Evolutionary conservation across 2,797 vertebrate species (phyloP), one percentile per base, ranked within the genome.

Genomic region (Sphenopsis melanotis): DNA sequence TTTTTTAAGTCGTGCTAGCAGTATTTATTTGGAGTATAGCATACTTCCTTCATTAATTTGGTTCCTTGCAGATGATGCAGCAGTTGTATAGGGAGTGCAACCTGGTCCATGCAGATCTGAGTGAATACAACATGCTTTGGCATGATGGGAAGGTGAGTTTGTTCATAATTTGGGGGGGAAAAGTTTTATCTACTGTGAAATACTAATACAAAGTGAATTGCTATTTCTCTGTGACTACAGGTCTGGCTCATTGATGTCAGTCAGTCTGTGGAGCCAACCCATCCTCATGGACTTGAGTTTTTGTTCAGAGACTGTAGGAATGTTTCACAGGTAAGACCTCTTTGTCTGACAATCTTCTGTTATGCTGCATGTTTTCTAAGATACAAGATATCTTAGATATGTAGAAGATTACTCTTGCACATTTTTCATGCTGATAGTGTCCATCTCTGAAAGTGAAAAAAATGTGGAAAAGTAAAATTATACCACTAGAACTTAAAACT

Each of bases 91-190:
- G 98, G 11, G 97, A 99, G 64, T 99, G 99, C 93, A 98, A 98
- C 3, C 98, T 99, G 42, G 98, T 99, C 32, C 99, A 99, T 26
- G 99, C 99, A 14, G 99, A 99, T 90, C 98, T 99, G 95, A 99
- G 99, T 87, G 99, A 99, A 97, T 99, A 99, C 95, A 99, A 99
- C 97, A 99, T 99, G 98, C 97, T 99, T 70, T 99, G 99, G 99
- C 98, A 99, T 41, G 96, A 98, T 42, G 98, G 98, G 57, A 98
- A 99, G 98, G 99, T 99, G 90, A 97, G 94, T n/a, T 26, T 50
- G 5, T 78, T 68, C 29, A 78, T 78, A 24, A 20, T 14, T 12
- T 70, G 36, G 23, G 47, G 47, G 36, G 29, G 2, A 30, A 42
- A 37, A 9, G 29, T 65, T 72, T 49, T 4, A 11, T 76, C n/a